phyloP scores from a whole-genome alignment of 2,113 vertebrate genomes.

The Pristiophorus japonicus region DNA sequence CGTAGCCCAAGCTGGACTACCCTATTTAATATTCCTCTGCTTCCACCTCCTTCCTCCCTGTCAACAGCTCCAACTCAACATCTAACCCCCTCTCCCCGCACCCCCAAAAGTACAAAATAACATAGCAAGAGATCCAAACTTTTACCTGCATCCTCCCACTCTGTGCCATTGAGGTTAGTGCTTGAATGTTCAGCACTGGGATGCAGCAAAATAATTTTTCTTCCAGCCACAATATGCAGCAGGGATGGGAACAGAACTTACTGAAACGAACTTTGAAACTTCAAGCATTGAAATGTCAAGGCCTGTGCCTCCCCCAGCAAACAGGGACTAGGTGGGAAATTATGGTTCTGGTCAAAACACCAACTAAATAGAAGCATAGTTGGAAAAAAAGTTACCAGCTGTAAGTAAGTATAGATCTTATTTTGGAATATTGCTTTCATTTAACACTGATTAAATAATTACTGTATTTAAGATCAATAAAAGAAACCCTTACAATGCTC shows the following conservation, averaged over 20 bases:
- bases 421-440: not conserved
- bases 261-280: not conserved
- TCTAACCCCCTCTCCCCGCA: not conserved
- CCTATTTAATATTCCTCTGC: not conserved
- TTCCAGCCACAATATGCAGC: not conserved
- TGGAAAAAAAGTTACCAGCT: not conserved
- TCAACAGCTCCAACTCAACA: not conserved
- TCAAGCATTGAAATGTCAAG: not conserved
- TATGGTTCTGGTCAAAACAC: not conserved
- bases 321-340: not conserved
- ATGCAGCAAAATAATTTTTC: not conserved
- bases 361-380: not conserved
- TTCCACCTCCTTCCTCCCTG: not conserved
- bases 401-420: not conserved
- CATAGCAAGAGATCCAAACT: not conserved
- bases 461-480: conserved; percentile 9
- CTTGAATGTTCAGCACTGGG: not conserved
- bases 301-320: not conserved
- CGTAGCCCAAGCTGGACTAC: not conserved
- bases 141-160: not conserved
- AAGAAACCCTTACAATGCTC: not conserved
- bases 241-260: not conserved
- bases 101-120: not conserved
- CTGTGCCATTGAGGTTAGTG: not conserved
- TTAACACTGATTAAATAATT: conserved; percentile 3